Percentiles rank a stretch among this genome's conserved stretches.
phyloP scores from a whole-genome alignment of 2,888 invertebrate genomes.

The Rotaria sp. region DNA sequence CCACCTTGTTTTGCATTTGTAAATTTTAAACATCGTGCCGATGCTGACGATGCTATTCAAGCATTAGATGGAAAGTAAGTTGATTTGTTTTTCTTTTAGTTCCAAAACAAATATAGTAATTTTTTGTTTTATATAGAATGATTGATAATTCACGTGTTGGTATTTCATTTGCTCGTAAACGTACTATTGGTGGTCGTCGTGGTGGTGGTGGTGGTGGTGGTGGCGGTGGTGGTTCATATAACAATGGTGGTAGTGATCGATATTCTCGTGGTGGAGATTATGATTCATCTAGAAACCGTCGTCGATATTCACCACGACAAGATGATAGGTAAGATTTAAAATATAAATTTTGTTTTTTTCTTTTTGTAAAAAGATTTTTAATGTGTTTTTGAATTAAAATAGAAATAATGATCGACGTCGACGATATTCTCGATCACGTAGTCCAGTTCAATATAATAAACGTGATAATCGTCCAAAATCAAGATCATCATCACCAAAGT shows the following conservation, averaged over 20 bases:
- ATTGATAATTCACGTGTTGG: slow-evolving; percentile 5
- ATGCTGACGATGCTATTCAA: slow-evolving; percentile 69
- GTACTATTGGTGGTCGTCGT: neutral
- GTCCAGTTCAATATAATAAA: neutral
- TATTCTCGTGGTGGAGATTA: neutral
- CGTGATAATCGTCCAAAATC: neutral
- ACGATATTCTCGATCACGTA: slow-evolving; percentile 4
- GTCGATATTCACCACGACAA: slow-evolving; percentile 18
- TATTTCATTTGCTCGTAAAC: neutral
- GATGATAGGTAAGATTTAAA: neutral
- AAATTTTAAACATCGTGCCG: slow-evolving; percentile 60
- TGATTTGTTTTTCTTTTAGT: too few species aligned
- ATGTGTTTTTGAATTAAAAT: neutral
- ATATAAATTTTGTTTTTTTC: neutral
- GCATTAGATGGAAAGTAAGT: slow-evolving; percentile 69
- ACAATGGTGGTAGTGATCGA: neutral
- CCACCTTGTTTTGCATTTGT: slow-evolving; percentile 64
- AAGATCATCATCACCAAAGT: neutral
- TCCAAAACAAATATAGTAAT: neutral
- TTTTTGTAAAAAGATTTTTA: too few species aligned
- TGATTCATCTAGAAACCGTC: neutral
- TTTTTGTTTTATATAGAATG: slow-evolving; percentile 2
- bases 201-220: neutral
- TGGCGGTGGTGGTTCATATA: neutral
- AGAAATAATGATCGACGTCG: neutral